Evolutionary conservation across 1,140 invertebrate genomes (phyloP), one percentile per base, ranked within the genome.

Genomic region (Hypothenemus hampei): DNA sequence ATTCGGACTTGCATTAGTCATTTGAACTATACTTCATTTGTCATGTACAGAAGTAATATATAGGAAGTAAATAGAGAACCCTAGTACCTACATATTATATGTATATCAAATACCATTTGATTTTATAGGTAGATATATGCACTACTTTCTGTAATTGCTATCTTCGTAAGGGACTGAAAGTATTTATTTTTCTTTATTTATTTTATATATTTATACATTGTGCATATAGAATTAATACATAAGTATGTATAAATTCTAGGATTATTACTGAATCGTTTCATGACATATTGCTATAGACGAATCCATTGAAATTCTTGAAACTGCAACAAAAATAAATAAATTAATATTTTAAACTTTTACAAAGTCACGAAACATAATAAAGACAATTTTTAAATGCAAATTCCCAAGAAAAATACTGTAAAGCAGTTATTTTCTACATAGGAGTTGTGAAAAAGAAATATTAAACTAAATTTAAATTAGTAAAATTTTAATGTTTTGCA

Each of bases 91-190:
- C 87, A n/a, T n/a, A n/a, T n/a, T n/a, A n/a, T n/a, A n/a, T 37
- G 64, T 85, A 1, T 85, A 85, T 59, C 85, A 87, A 64, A 75
- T 82, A 35, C 83, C 83, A 3, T 86, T 84, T 61, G 81, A 81
- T 43, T 57, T n/a, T n/a, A n/a, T 86, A 5, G 85, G 84, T 10
- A 79, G n/a, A n/a, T n/a, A n/a, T n/a, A 82, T 56, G 71, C 81
- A n/a, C 68, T 79, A 0, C 67, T 86, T 46, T 73, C 83, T 1
- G 57, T 74, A 0, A 73, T 86, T 19, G 81, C 76, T 5, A 81
- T 84, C 64, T 81, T 79, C 51, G 75, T 86, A 1, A 75, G 81
- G 11, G 76, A 81, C 24, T 91, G 88, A n/a, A n/a, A n/a, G n/a
- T n/a, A n/a, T n/a, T n/a, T n/a, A n/a, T n/a, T n/a, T n/a, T 31